Evolutionary conservation across 2,888 invertebrate species (phyloP).

Genomic region (Drosophila anomalipes): DNA sequence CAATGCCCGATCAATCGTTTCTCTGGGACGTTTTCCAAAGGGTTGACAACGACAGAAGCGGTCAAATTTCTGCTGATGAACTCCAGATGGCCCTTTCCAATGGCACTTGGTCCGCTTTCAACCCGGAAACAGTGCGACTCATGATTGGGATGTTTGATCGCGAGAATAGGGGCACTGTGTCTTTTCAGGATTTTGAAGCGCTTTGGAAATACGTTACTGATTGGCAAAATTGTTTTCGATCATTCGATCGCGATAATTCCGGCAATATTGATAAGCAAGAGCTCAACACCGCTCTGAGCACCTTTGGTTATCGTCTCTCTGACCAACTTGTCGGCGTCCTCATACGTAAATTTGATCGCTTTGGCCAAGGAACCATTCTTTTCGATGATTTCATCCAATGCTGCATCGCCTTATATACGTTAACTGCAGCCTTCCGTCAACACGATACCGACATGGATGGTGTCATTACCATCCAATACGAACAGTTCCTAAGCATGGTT

Average conservation of each 20-base stretch:
- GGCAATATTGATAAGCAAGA: conserved; percentile 97
- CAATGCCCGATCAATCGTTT: conserved; percentile 10
- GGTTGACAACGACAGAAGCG: conserved; percentile 95
- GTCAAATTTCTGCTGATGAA: conserved; percentile 95
- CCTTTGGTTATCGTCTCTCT: conserved; percentile 95
- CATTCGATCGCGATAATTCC: conserved; percentile 96
- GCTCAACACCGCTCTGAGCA: conserved; percentile 93
- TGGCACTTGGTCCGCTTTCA: conserved; percentile 99
- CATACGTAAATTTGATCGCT: conserved; percentile 97
- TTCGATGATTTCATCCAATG: conserved; percentile 99
- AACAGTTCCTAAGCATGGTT: conserved; percentile 97
- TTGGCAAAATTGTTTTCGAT: conserved; percentile 98
- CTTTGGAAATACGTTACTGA: conserved; percentile 99
- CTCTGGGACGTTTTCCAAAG: conserved; percentile 81
- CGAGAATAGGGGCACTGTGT: conserved; percentile 94
- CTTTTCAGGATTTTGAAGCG: conserved; percentile 97
- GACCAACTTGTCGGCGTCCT: conserved; percentile 93
- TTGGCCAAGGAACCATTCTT: conserved; percentile 94
- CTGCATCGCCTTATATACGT: conserved; percentile 94
- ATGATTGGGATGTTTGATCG: conserved; percentile 96
- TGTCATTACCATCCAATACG: conserved; percentile 96
- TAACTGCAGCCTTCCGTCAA: conserved; percentile 95
- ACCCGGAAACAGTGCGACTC: conserved; percentile 96
- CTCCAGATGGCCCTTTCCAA: conserved; percentile 96
- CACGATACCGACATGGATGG: conserved; percentile 97